Evolutionary conservation across 2,888 invertebrate species (phyloP), one percentile per base, ranked within the genome.

Genomic region (Mesoligia furuncula): DNA sequence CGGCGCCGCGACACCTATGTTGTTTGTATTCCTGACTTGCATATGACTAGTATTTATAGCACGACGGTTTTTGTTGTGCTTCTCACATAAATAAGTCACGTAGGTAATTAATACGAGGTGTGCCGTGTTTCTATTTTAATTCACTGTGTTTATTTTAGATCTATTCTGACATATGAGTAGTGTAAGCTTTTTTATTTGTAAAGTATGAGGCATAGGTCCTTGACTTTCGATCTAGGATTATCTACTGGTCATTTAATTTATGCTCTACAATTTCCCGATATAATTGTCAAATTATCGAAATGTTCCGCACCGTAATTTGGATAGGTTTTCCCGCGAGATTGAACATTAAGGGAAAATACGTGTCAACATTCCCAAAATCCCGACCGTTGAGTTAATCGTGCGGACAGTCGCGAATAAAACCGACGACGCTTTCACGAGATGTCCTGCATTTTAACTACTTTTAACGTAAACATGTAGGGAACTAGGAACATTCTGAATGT

Each of bases 41-140:
- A 72, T 75, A 62, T 67, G 65, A 75, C 66, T 66, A 57, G 42
- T 83, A 84, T 80, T 68, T 80, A 85, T 81, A 80, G 61, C 54
- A 67, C 67, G 64, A 73, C 84, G 84, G 72, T 85, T 82, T 73
- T 80, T 80, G 72, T 83, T 81, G 27, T 79, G 72, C 42, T 54
- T 61, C 65, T 66, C 66, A 73, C 57, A 72, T 71, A 77, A 83
- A 84, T 79, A 82, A 48, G 75, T 85, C 80, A 80, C 75, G 75
- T 79, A 45, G 13, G 45, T 45, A 85, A 83, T 77, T 68, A 77
- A 73, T 51, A 75, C 27, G 61, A 79, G 62, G 66, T 72, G 67
- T 36, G 62, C n/a, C 48, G 27, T 62, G 59, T 54, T 39, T 64
- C 42, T 75, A 61, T 84, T 77, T 77, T 54, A 64, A 81, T 81